phyloP scores from a whole-genome alignment of 2,888 invertebrate species.

The Chydorus sphaericus region DNA sequence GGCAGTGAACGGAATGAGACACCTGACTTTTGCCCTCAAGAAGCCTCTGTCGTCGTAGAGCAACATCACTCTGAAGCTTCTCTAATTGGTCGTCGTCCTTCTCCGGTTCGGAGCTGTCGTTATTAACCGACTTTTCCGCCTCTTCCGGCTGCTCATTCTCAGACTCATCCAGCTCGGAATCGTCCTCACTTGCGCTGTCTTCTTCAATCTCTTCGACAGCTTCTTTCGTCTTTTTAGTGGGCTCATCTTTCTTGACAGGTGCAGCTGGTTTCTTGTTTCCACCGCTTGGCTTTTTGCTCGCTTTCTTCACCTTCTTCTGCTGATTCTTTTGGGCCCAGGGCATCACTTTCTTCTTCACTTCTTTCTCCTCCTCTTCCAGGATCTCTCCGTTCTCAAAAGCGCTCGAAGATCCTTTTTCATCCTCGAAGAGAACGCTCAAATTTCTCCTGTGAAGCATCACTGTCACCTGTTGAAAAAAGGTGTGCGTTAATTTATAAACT shows the following conservation, averaged over 20 bases:
- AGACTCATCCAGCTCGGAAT: constrained; percentile 29
- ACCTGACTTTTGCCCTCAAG: constrained; percentile 85
- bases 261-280: constrained; percentile 22
- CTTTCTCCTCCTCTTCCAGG: constrained; percentile 30
- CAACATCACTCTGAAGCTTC: constrained; percentile 72
- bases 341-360: constrained; percentile 38
- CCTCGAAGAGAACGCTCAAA: constrained; percentile 63
- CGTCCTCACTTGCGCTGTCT: constrained; percentile 21
- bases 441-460: constrained; percentile 68
- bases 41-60: constrained; percentile 61
- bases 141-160: constrained; percentile 26
- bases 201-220: constrained; percentile 15
- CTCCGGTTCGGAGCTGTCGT: constrained; percentile 24
- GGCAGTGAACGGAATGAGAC: constrained; percentile 94
- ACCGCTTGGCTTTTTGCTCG: constrained; percentile 19
- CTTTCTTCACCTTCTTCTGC: constrained; percentile 30
- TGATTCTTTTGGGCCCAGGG: no score
- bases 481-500: background rate
- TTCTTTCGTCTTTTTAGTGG: constrained; percentile 13
- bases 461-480: no score
- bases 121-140: background rate
- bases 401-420: constrained; percentile 15
- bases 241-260: constrained; percentile 23
- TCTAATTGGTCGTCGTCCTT: constrained; percentile 84
- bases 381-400: constrained; percentile 21